Percentiles rank a stretch among this genome's conserved stretches.
Evolutionary conservation across 2,888 invertebrate species (phyloP).

Genomic region (Himalopsyche japonica): DNA sequence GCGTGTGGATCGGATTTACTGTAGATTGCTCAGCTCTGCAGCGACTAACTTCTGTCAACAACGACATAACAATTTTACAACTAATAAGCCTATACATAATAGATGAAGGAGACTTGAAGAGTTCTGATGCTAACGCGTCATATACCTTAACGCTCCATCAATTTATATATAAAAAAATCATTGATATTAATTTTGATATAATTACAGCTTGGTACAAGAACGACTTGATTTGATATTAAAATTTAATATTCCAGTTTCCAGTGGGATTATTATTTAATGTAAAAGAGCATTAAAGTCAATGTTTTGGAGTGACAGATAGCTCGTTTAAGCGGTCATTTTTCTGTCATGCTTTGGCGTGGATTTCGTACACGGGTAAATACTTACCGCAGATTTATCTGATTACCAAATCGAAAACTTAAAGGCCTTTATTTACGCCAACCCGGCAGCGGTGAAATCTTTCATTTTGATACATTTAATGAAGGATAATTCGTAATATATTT

Average conservation of each 20-base stretch:
- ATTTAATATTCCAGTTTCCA: not conserved
- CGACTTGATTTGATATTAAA: not conserved
- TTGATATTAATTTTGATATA: not conserved
- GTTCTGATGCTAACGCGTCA: no score
- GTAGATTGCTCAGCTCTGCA: no score
- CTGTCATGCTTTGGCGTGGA: not conserved
- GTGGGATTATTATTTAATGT: not conserved
- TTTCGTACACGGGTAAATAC: not conserved
- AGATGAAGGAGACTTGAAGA: no score
- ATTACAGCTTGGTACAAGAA: not conserved
- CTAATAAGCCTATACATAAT: no score
- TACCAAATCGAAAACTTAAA: not conserved
- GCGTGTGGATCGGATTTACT: no score
- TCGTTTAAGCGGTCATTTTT: not conserved
- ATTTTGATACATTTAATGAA: not conserved
- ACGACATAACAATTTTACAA: no score
- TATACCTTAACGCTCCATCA: no score
- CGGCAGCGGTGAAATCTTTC: not conserved
- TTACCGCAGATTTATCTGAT: not conserved
- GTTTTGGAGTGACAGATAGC: not conserved
- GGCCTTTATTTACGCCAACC: not conserved
- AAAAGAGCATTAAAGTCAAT: not conserved
- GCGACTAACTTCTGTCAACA: no score
- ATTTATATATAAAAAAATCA: no score
- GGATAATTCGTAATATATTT: not conserved